Conservation (phyloP, 2,888 invertebrate genomes). For the Oscheius myriophilus region DNA sequence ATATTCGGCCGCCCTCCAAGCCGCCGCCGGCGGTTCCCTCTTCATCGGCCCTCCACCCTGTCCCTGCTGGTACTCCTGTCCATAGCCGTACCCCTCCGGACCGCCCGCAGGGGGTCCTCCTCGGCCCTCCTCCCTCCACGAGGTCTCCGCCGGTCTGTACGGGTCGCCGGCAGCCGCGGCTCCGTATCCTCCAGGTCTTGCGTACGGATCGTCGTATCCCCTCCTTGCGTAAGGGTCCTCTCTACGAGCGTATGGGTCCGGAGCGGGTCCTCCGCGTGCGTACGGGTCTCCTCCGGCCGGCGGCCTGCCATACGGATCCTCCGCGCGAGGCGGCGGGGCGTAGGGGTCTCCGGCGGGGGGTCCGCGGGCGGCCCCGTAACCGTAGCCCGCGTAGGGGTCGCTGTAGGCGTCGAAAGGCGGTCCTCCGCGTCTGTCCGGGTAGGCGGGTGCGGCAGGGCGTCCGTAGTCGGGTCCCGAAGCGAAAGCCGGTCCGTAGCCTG, state of each 20-base stretch:
- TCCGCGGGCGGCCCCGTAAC: neutral
- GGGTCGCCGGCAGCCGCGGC: constrained; percentile 19
- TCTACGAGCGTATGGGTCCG: constrained; percentile 17
- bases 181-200: constrained; percentile 6
- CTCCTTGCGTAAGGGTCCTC: constrained; percentile 26
- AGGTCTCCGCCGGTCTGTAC: constrained; percentile 28
- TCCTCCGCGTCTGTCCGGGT: neutral
- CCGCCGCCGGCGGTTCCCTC: constrained; percentile 28
- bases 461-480: constrained; percentile 19
- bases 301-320: constrained; percentile 13
- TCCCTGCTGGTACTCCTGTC: constrained; percentile 12
- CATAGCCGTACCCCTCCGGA: constrained; percentile 30
- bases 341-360: constrained; percentile 10
- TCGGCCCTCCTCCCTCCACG: constrained; percentile 24
- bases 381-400: neutral
- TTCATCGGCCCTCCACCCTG: constrained; percentile 19
- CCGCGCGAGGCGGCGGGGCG: neutral
- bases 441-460: neutral
- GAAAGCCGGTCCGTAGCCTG: neutral
- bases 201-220: constrained; percentile 24
- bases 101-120: constrained; percentile 16
- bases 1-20: constrained; percentile 22
- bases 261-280: neutral
- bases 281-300: constrained; percentile 13
- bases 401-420: constrained; percentile 2